Conservation (phyloP, 2,797 vertebrate genomes). For the Octomys mimax region DNA sequence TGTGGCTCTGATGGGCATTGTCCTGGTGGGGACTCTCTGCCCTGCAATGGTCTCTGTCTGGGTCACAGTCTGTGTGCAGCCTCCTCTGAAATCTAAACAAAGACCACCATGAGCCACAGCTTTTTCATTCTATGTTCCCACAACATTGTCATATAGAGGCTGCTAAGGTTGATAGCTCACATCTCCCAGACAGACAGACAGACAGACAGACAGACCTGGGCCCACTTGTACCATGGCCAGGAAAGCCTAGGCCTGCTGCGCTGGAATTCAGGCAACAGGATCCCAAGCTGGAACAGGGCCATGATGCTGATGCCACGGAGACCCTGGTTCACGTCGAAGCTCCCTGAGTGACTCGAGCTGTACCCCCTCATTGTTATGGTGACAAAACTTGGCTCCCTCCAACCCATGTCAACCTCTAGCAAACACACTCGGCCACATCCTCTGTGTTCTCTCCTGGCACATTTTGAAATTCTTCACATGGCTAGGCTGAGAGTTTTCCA, state of each 20-base stretch:
- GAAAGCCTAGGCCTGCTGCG: background rate
- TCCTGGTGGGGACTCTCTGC: background rate
- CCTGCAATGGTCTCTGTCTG: background rate
- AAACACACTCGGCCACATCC: background rate
- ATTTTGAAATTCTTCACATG: background rate
- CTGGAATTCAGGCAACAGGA: background rate
- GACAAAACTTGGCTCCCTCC: background rate
- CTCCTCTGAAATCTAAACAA: background rate
- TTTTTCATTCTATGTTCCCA: background rate
- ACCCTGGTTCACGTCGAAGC: background rate
- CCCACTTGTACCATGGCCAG: no score
- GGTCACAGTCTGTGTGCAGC: background rate
- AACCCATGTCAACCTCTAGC: background rate
- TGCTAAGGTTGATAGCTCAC: background rate
- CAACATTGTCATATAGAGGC: background rate
- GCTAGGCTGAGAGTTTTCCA: background rate
- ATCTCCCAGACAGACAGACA: background rate
- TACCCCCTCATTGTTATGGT: background rate
- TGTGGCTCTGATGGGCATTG: background rate
- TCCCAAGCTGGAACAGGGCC: background rate
- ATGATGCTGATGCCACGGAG: background rate
- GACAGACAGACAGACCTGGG: background rate
- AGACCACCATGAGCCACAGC: background rate
- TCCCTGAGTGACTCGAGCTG: background rate
- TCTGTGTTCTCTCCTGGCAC: background rate